Evolutionary conservation across 2,797 vertebrate genomes (phyloP), one percentile per base, ranked within the genome.

Genomic region (Cossypha dichroa): DNA sequence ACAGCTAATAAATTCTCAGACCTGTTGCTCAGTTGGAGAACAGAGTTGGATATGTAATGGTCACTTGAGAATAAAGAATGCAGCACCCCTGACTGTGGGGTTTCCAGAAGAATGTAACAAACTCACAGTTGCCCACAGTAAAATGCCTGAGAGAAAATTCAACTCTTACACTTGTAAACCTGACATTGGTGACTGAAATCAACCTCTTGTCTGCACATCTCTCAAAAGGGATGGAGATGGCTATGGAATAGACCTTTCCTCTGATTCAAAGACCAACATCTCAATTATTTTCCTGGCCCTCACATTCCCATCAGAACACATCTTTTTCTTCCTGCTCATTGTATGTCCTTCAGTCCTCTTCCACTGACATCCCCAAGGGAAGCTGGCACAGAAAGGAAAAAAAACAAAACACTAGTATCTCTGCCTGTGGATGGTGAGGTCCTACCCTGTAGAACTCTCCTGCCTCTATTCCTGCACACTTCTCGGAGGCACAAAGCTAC

Each of bases 321-420:
- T 52, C n/a, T 55, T 36, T 69, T 66, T 19, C 16, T 52, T 48
- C 36, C 6, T 58, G n/a, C 2, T 46, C 3, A 1, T 60, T 72
- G 0, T 28, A n/a, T 2, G 4, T 22, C 40, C 20, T 78, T 73
- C 51, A 45, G 36, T 41, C 40, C 9, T 56, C 45, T 73, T 67
- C 21, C n/a, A 81, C 8, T 36, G 36, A 48, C 33, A 29, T n/a
- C 52, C n/a, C n/a, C 0, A 0, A 66, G 19, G 11, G 29, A 49
- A 91, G 45, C 4, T 15, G 19, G 17, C 13, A 52, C 29, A 56
- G 76, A 67, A 76, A 11, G 10, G 52, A 79, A 63, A 76, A 11
- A 4, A 7, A 4, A 7, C 74, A 45, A 5, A 48, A 59, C 26
- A 5, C 7, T 55, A 8, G 13, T 23, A 52, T 59, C 7, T 31